Evolutionary conservation across 2,113 vertebrate species (phyloP).

Genomic region (Cyrtonyx montezumae): DNA sequence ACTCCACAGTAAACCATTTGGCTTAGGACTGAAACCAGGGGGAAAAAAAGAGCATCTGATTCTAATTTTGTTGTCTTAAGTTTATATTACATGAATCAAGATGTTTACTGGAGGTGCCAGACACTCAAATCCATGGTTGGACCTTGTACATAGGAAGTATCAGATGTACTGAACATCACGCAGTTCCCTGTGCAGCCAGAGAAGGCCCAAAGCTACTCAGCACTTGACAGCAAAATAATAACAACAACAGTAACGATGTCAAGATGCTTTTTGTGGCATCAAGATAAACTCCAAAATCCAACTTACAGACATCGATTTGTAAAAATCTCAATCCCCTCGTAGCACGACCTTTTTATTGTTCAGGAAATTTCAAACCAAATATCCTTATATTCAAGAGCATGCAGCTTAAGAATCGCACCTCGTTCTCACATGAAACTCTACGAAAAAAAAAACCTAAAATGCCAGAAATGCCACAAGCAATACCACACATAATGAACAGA

Average conservation of each 20-base stretch:
- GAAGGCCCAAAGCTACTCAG: not conserved
- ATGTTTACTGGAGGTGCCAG: slow-evolving; percentile 29
- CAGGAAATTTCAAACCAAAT: not conserved
- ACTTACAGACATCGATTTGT: not conserved
- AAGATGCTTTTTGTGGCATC: not conserved
- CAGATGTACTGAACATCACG: not conserved
- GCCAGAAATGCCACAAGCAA: not conserved
- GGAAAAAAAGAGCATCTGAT: slow-evolving; percentile 8
- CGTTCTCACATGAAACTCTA: not conserved
- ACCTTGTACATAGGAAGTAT: slow-evolving; percentile 27
- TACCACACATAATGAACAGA: not conserved
- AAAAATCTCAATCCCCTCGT: not conserved
- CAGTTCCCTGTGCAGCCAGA: not conserved
- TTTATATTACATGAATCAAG: slow-evolving; percentile 28
- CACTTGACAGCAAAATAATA: not conserved
- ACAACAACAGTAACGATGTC: not conserved
- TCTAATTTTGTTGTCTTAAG: slow-evolving; percentile 22
- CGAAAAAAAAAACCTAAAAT: not conserved
- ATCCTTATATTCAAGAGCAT: not conserved
- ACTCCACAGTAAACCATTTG: not conserved
- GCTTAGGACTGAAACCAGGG: not conserved
- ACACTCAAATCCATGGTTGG: not conserved
- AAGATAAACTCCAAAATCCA: not conserved
- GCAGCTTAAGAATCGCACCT: not conserved
- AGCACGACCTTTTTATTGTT: not conserved